Evolutionary conservation across 2,888 invertebrate species (phyloP), one percentile per base, ranked within the genome.

Genomic region (Heliconius ethilla): DNA sequence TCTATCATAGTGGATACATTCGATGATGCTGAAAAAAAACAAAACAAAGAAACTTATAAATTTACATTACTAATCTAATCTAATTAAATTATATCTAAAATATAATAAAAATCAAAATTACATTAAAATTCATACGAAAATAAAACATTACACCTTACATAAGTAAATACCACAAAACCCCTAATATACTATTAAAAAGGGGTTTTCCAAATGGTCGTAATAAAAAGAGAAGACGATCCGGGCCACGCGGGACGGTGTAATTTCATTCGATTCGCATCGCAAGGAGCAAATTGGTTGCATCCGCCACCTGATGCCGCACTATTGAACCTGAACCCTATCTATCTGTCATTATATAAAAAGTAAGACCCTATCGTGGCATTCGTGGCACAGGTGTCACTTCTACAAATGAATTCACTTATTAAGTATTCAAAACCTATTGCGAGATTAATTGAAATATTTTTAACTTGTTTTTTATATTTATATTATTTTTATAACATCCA

Each of bases 211-310:
- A 63, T 45, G 22, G 63, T 40, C 2, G 29, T 22, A 45, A 74
- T 29, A 45, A 22, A 76, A 70, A 70, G 59, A 76, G 22, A 76
- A 62, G 37, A 27, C 55, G 25, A 45, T 40, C 55, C 62, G 45
- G 70, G 76, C 63, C 76, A 76, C 69, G 62, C 22, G 74, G 74
- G 22, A 6, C 22, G n/a, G 63, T 65, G 18, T 62, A 76, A 66
- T 76, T 62, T 27, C 59, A 76, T 76, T 70, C 76, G 63, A 76
- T 76, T 65, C 63, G 59, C 40, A 76, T 69, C 37, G 33, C 69
- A 70, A 67, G 37, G 11, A 37, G 40, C 62, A 76, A 62, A 76
- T 76, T 76, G 70, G 70, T n/a, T 76, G 59, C 76, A 45, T 76
- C 76, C 76, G 76, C 70, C 70, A 67, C 75, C 75, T 67, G 66